Evolutionary conservation across 2,113 vertebrate genomes (phyloP), one percentile per base, ranked within the genome.

Genomic region (Actenoides lindsayi): DNA sequence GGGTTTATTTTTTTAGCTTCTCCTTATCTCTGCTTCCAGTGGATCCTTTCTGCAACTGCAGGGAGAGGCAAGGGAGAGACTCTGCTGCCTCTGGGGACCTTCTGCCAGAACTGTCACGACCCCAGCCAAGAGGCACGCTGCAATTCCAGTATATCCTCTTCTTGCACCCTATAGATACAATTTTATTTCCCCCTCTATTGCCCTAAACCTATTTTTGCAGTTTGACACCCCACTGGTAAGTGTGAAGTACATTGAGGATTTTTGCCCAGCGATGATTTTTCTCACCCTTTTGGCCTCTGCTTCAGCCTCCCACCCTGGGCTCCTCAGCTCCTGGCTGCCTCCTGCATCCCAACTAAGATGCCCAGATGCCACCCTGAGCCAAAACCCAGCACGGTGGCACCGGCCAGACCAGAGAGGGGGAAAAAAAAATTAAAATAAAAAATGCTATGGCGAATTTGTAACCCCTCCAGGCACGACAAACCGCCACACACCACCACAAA

Each of bases 361-460:
- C 37, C 67, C 64, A 9, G 13, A 1, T 56, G 46, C 10, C 50
- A 41, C 35, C 44, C 44, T 9, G 54, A 84, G 16, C 60, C 86
- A 64, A 37, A 33, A 28, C 5, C 13, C 62, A 46, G 48, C 44
- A 37, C 3, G 1, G 39, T 3, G 30, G 24, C 30, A 53, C 24
- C 88, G 57, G 30, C 35, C 90, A 42, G 20, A 41, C 23, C 79
- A 81, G 11, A 42, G 44, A 14, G 50, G 53, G 48, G 21, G 15
- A 30, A 30, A 46, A 53, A 53, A 13, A 53, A 15, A 42, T 16
- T 6, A 28, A 27, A 53, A 53, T 14, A 53, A 53, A 65, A 60
- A 62, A 60, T 0, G 4, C 63, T 44, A 8, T 0, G 1, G 11
- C 1, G 4, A 18, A n/a, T 73, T 1, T 33, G 24, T 33, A n/a